These are phyloP conservation scores for Euschistus heros DNA, from an alignment of 1,140 invertebrate species.

Conservation along the genomic window DNA sequence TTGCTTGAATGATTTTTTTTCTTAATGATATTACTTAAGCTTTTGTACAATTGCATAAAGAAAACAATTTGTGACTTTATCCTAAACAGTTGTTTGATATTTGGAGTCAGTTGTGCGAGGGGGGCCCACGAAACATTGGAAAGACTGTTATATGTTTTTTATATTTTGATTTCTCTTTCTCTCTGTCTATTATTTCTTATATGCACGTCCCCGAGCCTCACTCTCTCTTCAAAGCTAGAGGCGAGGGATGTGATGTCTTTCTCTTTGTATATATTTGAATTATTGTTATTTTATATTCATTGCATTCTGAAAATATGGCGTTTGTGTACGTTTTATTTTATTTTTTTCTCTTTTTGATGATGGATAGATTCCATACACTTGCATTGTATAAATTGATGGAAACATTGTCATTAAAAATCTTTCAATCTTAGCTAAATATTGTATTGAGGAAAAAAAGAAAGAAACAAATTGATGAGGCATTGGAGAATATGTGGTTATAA, in stretches of 20 bases:
- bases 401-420: too few species aligned
- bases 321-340: not conserved
- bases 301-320: not conserved
- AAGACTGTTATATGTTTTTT: conserved; percentile 4
- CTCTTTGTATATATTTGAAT: conserved; percentile 5
- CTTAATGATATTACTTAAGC: conserved; percentile 3
- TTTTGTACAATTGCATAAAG: not conserved
- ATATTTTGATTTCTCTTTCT: not conserved
- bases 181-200: not conserved
- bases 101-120: conserved; percentile 2
- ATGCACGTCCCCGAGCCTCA: too few species aligned
- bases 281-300: conserved; percentile 8
- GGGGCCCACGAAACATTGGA: not conserved
- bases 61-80: not conserved
- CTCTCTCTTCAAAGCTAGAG: too few species aligned
- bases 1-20: not conserved
- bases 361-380: not conserved
- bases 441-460: too few species aligned
- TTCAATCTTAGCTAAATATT: too few species aligned
- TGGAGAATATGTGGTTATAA: too few species aligned
- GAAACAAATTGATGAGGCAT: too few species aligned
- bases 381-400: not conserved
- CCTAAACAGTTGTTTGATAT: not conserved
- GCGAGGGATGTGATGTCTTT: not conserved
- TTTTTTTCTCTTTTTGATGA: too few species aligned